Percentiles rank a stretch among this genome's conserved stretches.
Evolutionary conservation across 2,797 vertebrate genomes (phyloP).

Genomic region (Xenopus petersii): DNA sequence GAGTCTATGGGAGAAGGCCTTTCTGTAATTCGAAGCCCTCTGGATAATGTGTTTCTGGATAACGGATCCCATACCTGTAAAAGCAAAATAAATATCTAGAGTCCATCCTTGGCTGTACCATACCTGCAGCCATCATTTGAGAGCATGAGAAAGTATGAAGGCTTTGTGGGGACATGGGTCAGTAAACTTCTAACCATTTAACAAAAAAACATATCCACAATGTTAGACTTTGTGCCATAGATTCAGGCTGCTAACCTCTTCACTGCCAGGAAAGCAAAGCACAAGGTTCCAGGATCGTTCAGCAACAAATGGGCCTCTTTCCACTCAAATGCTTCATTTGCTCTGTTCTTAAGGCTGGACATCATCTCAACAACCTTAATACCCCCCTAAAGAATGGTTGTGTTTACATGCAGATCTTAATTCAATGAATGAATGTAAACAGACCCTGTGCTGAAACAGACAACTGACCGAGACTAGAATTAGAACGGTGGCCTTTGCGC

Average conservation of each 20-base stretch:
- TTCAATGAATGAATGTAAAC: constrained; percentile 17
- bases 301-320: no score
- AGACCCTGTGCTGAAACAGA: constrained; percentile 31
- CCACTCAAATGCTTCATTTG: not conserved
- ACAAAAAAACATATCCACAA: no score
- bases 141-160: no score
- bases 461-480: not conserved
- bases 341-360: not conserved
- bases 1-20: no score
- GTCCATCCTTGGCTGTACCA: no score
- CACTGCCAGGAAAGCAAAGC: constrained; percentile 2
- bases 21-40: no score
- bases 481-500: not conserved
- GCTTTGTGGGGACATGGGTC: no score
- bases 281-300: not conserved
- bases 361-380: not conserved
- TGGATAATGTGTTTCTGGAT: no score
- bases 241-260: constrained; percentile 13
- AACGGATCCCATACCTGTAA: no score
- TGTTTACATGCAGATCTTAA: constrained; percentile 34
- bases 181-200: no score
- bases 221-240: constrained; percentile 9
- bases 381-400: not conserved
- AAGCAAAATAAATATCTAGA: no score
- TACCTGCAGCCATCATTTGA: no score